Evolutionary conservation across 2,113 vertebrate species (phyloP), one percentile per base, ranked within the genome.

Genomic region (Callipepla californica): DNA sequence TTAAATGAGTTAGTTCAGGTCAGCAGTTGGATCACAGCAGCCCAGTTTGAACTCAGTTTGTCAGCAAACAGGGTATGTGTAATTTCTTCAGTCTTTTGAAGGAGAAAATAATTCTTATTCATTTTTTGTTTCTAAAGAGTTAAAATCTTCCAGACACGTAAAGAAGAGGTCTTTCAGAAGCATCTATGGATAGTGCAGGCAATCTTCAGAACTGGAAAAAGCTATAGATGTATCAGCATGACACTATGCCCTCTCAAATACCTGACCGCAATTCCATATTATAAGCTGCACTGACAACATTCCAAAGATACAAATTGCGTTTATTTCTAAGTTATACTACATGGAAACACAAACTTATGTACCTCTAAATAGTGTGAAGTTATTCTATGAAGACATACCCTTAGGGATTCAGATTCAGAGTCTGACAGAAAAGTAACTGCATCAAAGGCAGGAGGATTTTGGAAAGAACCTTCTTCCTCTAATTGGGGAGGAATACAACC

Each of bases 1-100:
- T 94, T 94, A 76, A 88, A 88, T 38, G 18, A 80, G 88, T 77
- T 67, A 88, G 20, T 58, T 80, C 1, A 1, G 80, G 69, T 88
- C 69, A 80, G 45, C 47, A 40, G 80, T 94, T 94, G 34, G 76
- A 45, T 44, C 1, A 1, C 26, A 72, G 63, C 26, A 72, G 45
- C 40, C 45, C 51, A 40, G 26, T 45, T 76, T 40, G 47, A 85
- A 88, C 58, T 62, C 63, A 67, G 7, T 32, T 93, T 87, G 65
- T 72, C 58, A 61, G 51, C 26, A 85, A 80, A 70, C 3, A 12
- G 36, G 22, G 14, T 68, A 68, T 63, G 66, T 53, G 21, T 87
- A 51, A 80, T 61, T 70, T 62, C 34, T 75, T 59, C 28, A 87
- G 26, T 34, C 13, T 85, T 47, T 50, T 77, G 47, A 77, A 85